Conservation (phyloP, 2,888 invertebrate genomes). For the Spisula subtruncata region DNA sequence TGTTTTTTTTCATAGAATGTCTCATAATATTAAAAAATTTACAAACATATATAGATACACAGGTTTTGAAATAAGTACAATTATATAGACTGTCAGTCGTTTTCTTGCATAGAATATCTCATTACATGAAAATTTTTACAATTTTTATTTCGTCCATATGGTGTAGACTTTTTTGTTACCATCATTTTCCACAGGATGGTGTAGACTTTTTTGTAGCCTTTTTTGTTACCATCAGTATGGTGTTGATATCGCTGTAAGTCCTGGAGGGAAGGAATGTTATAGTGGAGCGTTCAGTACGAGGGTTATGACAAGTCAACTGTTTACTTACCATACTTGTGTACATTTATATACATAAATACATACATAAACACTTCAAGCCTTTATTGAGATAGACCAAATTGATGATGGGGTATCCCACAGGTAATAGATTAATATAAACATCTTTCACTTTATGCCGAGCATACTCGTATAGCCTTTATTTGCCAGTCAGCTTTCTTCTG, state of each 20-base stretch:
- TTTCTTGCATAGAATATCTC: too few relatives aligned
- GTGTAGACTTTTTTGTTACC: neutral
- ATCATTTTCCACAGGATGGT: neutral
- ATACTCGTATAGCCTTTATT: too few relatives aligned
- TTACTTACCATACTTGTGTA: conserved; percentile 35
- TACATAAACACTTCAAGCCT: conserved; percentile 32
- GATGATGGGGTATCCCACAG: conserved; percentile 32
- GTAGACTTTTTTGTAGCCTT: too few relatives aligned
- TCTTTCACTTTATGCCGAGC: neutral
- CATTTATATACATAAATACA: conserved; percentile 46
- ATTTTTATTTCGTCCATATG: too few relatives aligned
- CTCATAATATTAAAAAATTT: too few relatives aligned
- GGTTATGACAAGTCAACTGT: conserved; percentile 34
- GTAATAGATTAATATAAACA: neutral
- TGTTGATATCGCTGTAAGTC: conserved; percentile 27
- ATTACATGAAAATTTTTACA: too few relatives aligned
- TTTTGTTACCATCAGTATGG: neutral
- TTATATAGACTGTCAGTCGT: too few relatives aligned
- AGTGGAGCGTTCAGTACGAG: conserved; percentile 4
- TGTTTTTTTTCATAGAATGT: conserved; percentile 14
- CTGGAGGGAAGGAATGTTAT: conserved; percentile 28
- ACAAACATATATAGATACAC: conserved; percentile 20
- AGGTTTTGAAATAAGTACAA: too few relatives aligned
- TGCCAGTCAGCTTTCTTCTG: too few relatives aligned
- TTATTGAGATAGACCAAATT: conserved; percentile 31